Percentiles rank a stretch among this genome's conserved stretches.
Conservation (phyloP, 2,888 invertebrate genomes). For the Oscheius sp. region DNA sequence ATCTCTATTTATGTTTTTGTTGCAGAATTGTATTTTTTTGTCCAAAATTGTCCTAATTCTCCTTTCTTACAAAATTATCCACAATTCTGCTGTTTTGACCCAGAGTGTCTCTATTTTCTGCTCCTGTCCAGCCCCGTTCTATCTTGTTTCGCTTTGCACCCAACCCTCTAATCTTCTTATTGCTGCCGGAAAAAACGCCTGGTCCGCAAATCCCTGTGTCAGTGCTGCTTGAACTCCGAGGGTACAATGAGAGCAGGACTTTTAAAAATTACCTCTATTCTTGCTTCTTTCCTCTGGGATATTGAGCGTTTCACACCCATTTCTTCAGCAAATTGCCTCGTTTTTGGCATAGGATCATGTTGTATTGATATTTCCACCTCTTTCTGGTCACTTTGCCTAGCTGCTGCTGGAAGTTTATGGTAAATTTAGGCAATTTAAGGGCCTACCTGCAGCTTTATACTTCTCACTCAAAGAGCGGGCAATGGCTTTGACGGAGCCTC, state of each 20-base stretch:
- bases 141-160: no score
- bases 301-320: constrained; percentile 4
- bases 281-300: background rate
- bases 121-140: no score
- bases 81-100: no score
- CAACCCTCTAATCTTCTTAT: background rate
- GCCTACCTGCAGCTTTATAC: constrained; percentile 25
- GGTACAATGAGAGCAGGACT: background rate
- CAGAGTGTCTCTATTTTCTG: no score
- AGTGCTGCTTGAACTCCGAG: background rate
- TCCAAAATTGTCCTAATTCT: no score
- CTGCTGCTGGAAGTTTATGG: constrained; percentile 13
- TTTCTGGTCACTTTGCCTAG: background rate
- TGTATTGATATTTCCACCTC: background rate
- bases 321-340: constrained; percentile 24
- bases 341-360: constrained; percentile 13
- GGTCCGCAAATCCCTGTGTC: background rate
- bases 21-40: no score
- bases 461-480: constrained; percentile 33
- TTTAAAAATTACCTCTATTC: background rate
- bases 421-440: no score
- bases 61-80: no score
- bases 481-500: constrained; percentile 30
- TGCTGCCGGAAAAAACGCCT: background rate
- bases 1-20: no score